Percentiles rank a stretch among this genome's conserved stretches.
Evolutionary conservation across 2,888 invertebrate genomes (phyloP).

Genomic region (Chrysopilus asiliformis): DNA sequence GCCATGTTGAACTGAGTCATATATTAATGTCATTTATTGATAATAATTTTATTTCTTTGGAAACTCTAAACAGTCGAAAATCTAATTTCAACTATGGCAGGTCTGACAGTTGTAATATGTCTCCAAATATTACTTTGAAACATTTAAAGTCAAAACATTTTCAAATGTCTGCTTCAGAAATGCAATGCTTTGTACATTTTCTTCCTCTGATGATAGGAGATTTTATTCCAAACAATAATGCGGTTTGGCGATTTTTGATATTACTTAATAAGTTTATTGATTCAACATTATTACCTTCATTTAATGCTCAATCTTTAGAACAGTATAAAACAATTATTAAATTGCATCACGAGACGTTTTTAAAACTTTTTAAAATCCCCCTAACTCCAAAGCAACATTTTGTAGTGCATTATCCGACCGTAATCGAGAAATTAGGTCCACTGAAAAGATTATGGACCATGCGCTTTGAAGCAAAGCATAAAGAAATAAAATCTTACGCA

Average conservation of each 20-base stretch:
- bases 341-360: constrained; percentile 11
- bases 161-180: constrained; percentile 13
- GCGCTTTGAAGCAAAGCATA: constrained; percentile 19
- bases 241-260: constrained; percentile 7
- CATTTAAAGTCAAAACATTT: constrained; percentile 11
- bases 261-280: constrained; percentile 4
- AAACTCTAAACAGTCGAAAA: constrained; percentile 7
- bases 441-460: constrained; percentile 15
- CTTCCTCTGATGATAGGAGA: constrained; percentile 11
- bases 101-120: constrained; percentile 1
- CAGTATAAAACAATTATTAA: constrained; percentile 7
- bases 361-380: constrained; percentile 9
- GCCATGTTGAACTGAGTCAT: constrained; percentile 8
- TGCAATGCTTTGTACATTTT: constrained; percentile 10
- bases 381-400: constrained; percentile 17
- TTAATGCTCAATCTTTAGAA: constrained; percentile 6
- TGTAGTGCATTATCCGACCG: constrained; percentile 15
- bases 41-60: constrained; percentile 8
- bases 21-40: constrained; percentile 12
- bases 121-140: constrained; percentile 2
- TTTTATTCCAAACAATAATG: constrained; percentile 9
- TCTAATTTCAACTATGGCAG: constrained; percentile 3
- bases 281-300: constrained; percentile 1
- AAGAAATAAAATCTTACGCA: constrained; percentile 14
- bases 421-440: constrained; percentile 16